phyloP scores from a whole-genome alignment of 2,797 vertebrate genomes.

The Sebastiscus tertius region DNA sequence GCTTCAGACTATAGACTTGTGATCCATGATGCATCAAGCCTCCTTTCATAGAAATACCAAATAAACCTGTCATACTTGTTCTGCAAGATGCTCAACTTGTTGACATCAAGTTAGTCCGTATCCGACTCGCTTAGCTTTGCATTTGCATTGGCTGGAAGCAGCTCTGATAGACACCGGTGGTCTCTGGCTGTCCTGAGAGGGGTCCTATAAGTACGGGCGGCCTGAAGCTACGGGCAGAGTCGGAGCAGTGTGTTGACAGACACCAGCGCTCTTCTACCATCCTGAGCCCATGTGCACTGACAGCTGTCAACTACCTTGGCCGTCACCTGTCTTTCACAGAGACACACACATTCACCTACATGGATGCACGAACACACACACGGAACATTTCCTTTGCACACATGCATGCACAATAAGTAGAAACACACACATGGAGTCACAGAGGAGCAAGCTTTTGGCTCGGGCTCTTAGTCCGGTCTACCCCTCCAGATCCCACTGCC shows the following conservation, averaged over 20 bases:
- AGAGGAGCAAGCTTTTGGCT: conserved; percentile 30
- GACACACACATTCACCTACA: conserved; percentile 31
- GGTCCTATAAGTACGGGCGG: conserved; percentile 16
- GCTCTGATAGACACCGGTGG: conserved; percentile 30
- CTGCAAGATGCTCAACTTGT: conserved; percentile 14
- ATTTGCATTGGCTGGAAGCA: conserved; percentile 32
- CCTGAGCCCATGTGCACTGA: conserved; percentile 58
- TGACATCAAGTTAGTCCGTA: conserved; percentile 19
- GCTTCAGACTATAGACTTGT: not conserved
- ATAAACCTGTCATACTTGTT: conserved; percentile 20
- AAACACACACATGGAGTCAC: conserved; percentile 5
- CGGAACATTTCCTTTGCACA: conserved; percentile 12
- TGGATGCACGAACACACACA: conserved; percentile 5
- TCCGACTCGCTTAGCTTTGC: not conserved
- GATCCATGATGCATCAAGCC: conserved; percentile 28
- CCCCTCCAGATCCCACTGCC: conserved; percentile 14
- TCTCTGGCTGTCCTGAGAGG: conserved; percentile 38
- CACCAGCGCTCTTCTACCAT: conserved; percentile 47
- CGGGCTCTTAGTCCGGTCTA: conserved; percentile 14
- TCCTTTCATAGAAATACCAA: conserved; percentile 33
- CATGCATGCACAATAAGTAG: conserved; percentile 2
- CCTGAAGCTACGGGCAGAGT: conserved; percentile 44
- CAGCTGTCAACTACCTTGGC: conserved; percentile 78
- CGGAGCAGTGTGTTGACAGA: conserved; percentile 63
- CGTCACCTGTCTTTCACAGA: conserved; percentile 61